Percentiles rank a stretch among this genome's conserved stretches.
phyloP scores from a whole-genome alignment of 1,140 invertebrate genomes.

The Periplaneta americana region DNA sequence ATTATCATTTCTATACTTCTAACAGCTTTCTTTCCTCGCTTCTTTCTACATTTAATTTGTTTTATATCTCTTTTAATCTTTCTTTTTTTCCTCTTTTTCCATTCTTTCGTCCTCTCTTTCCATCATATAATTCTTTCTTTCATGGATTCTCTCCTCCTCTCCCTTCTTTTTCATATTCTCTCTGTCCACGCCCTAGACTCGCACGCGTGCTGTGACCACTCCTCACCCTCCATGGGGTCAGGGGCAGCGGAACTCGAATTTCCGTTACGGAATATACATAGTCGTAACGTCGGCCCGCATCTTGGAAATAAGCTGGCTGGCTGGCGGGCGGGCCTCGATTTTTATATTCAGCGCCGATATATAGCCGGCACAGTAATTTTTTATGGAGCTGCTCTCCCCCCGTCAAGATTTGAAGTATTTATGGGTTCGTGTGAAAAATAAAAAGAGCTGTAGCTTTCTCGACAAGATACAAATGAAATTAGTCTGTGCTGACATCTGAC shows the following conservation, averaged over 20 bases:
- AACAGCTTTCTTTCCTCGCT: too few relatives aligned
- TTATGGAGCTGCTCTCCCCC: not conserved
- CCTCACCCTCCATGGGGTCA: not conserved
- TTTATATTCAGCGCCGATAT: conserved; percentile 4
- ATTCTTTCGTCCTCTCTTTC: too few relatives aligned
- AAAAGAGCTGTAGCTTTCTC: not conserved
- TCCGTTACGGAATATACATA: conserved; percentile 5
- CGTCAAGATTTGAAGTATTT: conserved; percentile 10
- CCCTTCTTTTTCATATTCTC: too few relatives aligned
- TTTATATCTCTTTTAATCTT: too few relatives aligned
- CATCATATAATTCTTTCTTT: too few relatives aligned
- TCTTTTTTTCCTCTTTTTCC: too few relatives aligned
- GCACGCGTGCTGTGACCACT: too few relatives aligned
- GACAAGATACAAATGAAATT: conserved; percentile 10
- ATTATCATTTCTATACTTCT: too few relatives aligned
- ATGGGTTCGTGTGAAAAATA: not conserved
- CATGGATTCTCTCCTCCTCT: too few relatives aligned
- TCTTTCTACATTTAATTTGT: too few relatives aligned
- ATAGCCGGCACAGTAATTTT: not conserved
- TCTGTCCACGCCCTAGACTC: too few relatives aligned
- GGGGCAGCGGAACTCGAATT: conserved; percentile 1
- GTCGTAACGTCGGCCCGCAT: not conserved
- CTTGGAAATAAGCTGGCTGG: conserved; percentile 1
- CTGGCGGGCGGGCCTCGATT: not conserved
- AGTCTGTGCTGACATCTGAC: conserved; percentile 2